Evolutionary conservation across 2,888 invertebrate species (phyloP), one percentile per base, ranked within the genome.

Genomic region (Noctua comes): DNA sequence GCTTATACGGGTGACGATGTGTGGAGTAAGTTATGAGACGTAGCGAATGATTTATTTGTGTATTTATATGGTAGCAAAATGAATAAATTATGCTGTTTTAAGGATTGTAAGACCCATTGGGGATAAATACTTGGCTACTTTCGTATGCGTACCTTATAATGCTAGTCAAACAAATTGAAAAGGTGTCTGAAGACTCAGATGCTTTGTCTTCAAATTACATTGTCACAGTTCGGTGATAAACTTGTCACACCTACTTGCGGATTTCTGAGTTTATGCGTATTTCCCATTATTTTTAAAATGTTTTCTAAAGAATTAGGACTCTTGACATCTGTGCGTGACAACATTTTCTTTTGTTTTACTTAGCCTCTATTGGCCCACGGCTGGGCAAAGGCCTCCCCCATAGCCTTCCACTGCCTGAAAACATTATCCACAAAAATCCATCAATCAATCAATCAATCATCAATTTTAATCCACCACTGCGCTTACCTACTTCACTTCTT

Each of bases 1-100:
- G 83, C 85, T 83, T 85, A 80, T 80, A 84, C 68, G 79, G 78
- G 76, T 54, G 57, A 81, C 68, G 46, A 59, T 16, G 75, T 77
- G 62, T 82, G 79, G 77, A 68, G 36, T 43, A 80, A 83, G 79
- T 64, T 65, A 40, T 2, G 4, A 79, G 77, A 71, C 13, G 27
- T 21, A 6, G 40, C 64, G 24, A n/a, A 24, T 59, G 13, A 71
- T 66, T 75, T 70, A 84, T 74, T 68, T 46, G 1, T 18, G 13
- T 54, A 43, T 24, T 54, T 46, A 75, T n/a, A 36, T 51, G 16
- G 21, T 16, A 16, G 18, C 2, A 13, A n/a, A 24, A 16, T 4
- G 31, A 57, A 70, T 51, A 36, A 70, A 69, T 68, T 43, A 43
- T 21, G 36, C 21, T 43, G 13, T 24, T 36, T 59, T 10, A 5